phyloP scores from a whole-genome alignment of 2,113 vertebrate genomes.

The Etheostoma spectabile region DNA sequence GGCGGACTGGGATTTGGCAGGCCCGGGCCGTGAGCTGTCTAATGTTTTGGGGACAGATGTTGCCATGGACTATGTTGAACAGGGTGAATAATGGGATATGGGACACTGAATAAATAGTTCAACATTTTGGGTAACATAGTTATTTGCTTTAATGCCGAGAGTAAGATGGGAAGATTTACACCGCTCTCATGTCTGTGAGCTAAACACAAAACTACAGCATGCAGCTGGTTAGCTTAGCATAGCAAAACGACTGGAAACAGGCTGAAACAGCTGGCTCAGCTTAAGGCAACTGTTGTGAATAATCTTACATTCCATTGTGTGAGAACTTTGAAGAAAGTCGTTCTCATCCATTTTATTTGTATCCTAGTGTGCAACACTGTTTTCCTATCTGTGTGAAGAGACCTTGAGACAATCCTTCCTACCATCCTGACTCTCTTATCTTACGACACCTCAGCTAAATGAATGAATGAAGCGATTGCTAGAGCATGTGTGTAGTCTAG shows the following conservation, averaged over 20 bases:
- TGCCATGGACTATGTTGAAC: conserved; percentile 6
- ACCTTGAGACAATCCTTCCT: too few relatives aligned
- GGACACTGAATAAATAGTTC: background rate
- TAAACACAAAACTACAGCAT: background rate
- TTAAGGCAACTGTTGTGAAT: background rate
- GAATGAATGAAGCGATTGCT: too few relatives aligned
- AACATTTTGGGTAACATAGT: background rate
- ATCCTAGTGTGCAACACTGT: too few relatives aligned
- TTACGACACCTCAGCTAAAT: too few relatives aligned
- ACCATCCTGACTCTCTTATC: too few relatives aligned
- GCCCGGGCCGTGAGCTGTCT: conserved; percentile 10
- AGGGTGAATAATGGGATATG: conserved; percentile 3
- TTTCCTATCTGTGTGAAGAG: too few relatives aligned
- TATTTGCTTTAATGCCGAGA: background rate
- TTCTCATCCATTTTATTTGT: too few relatives aligned
- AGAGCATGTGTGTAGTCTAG: too few relatives aligned
- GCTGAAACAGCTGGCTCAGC: background rate
- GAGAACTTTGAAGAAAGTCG: too few relatives aligned
- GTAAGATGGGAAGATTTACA: background rate
- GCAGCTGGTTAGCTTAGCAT: background rate
- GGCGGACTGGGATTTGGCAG: conserved; percentile 45
- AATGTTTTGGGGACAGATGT: conserved; percentile 49
- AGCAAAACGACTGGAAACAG: background rate
- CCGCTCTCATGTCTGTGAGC: background rate
- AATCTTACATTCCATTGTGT: too few relatives aligned